Base-by-base conservation (phyloP, 2,113 vertebrate genomes). In the Hucho hucho region DNA sequence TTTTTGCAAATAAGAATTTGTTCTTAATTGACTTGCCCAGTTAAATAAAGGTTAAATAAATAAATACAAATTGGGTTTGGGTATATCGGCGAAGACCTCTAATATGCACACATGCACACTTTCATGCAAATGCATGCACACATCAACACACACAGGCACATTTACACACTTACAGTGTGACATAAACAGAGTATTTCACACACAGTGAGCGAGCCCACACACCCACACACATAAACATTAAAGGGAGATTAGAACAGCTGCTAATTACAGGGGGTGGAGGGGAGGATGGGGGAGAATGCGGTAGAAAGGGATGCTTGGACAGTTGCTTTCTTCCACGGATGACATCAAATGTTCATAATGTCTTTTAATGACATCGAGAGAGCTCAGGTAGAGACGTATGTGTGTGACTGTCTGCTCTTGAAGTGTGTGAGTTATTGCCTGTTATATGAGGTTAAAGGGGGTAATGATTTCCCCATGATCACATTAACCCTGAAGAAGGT, bases 401-500 rank as follows among this genome's bases (percentile, higher is more conserved):
- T 56, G 1, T 56, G 53, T 56, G 13, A 6, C 1, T 63, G 61
- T 11, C 59, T 25, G 16, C n/a, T n/a, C 89, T 87, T 81, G 78
- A 73, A 84, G 72, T 59, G 70, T 61, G 20, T 61, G 20, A 16
- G 58, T 61, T 61, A 61, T 61, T 65, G 13, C 82, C 11, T 24
- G n/a, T 25, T 9, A 65, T 89, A 86, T 82, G 80, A 69, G 79
- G 79, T 83, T 78, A 82, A 86, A 80, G 26, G 69, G 63, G 25
- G 78, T 74, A 84, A 74, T 61, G 71, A 84, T 87, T 79, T 1
- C 67, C 72, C 64, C 28, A 64, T 65, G 59, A 73, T 32, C 13
- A 71, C 75, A 76, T 64, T 58, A 2, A 56, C 77, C 76, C 65
- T 4, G 29, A 73, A n/a, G 37, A 4, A 58, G 18, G 24, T 26